Conservation (phyloP, 2,888 invertebrate species). For the Philereme transversata region DNA sequence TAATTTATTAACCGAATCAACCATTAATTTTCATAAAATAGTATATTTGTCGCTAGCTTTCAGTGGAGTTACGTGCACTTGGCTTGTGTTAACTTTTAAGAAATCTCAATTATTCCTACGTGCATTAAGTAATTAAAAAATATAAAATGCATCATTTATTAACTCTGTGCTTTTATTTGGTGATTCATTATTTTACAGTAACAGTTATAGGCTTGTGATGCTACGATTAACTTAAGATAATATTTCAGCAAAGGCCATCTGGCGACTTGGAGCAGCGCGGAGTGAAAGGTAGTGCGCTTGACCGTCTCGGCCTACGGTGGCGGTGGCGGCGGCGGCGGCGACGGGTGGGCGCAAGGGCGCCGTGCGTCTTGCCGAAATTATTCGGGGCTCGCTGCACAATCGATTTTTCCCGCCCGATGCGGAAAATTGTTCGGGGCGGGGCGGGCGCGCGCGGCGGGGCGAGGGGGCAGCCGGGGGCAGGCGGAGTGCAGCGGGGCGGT, state of each 20-base stretch:
- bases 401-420: constrained; percentile 84
- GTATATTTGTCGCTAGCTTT: background rate
- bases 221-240: constrained; percentile 10
- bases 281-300: constrained; percentile 70
- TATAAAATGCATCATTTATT: too few species aligned
- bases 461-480: constrained; percentile 69
- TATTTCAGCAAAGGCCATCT: constrained; percentile 8
- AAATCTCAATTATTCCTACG: too few species aligned
- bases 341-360: constrained; percentile 77
- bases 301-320: constrained; percentile 52
- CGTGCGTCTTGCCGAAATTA: constrained; percentile 84
- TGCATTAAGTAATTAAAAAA: too few species aligned
- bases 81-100: too few species aligned
- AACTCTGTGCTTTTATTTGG: too few species aligned
- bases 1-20: too few species aligned
- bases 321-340: constrained; percentile 38
- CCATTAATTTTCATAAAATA: background rate
- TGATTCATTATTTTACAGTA: too few species aligned
- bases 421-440: constrained; percentile 83
- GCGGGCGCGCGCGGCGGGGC: constrained; percentile 68
- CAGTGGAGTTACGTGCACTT: background rate
- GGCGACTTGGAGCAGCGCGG: constrained; percentile 35
- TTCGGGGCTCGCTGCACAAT: constrained; percentile 84
- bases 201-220: background rate
- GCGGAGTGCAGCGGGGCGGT: constrained; percentile 83